Base-by-base conservation (phyloP, 2,113 vertebrate species). In the Apodemus sylvaticus region DNA sequence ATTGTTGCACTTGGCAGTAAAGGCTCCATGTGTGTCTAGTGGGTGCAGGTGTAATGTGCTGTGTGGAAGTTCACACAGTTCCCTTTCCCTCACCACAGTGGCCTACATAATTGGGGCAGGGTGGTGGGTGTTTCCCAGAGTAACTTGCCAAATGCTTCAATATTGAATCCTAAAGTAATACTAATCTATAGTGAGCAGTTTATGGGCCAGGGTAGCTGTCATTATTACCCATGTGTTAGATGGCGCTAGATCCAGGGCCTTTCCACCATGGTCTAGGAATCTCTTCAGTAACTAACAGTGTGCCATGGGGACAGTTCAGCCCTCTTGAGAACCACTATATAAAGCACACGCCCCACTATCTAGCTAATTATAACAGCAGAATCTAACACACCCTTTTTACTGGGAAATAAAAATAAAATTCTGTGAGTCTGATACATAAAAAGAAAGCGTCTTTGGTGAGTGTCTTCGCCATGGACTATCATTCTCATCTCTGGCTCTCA, bases 351-450 rank as follows among this genome's bases (percentile, higher is more conserved):
- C 20, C 55, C 39, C 62, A 13, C 74, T 89, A 24, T 62, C 74
- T 85, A 77, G 24, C 79, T 16, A 89, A 12, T 91, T 94, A 62
- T 45, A 77, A 26, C 6, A 92, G 9, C 42, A 71, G 89, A 86
- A 74, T 90, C 87, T 87, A 92, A 93, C 53, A 20, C 79, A 55
- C 34, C 77, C 13, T 29, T 94, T 92, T 94, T 64, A 10, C 39
- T 91, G 86, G 92, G 31, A 82, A 51, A 29, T 79, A n/a, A 34
- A 9, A 29, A 45, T 45, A 22, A 34, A 36, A 0, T 89, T 78
- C 16, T n/a, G 45, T 45, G 16, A 68, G 71, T 62, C 48, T 70
- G 36, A 13, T 51, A 42, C 16, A 20, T 58, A 64, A 66, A n/a
- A 82, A 42, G 29, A n/a, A 12, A 58, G n/a, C 34, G 20, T 60